phyloP scores from a whole-genome alignment of 1,140 invertebrate genomes.

The fruit fly (Drosophila melanogaster) region Release_6_plus_ISO1_MT NT_033779.5:10382001-10382500 shows the following conservation, averaged over 20 bases:
- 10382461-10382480: not conserved
- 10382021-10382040: too few species aligned
- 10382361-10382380: constrained; percentile 7
- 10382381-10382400: not conserved
- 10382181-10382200: constrained; percentile 15
- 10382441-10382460: constrained; percentile 16
- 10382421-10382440: constrained; percentile 1
- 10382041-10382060: too few species aligned
- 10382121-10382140: not conserved
- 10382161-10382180: constrained; percentile 15
- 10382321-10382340: not conserved
- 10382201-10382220: constrained; percentile 32
- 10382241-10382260: not conserved
- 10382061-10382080: too few species aligned
- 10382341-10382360: constrained; percentile 4
- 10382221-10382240: constrained; percentile 29
- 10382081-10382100: not conserved
- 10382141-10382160: not conserved
- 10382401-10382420: constrained; percentile 2
- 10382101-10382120: not conserved
- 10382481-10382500: not conserved
- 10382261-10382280: constrained; percentile 37
- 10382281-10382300: constrained; percentile 33
- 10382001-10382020: constrained; percentile 13
- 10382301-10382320: not conserved